These are phyloP conservation scores for Mesaphorura yosii DNA, from an alignment of 1,140 invertebrate species.

Conservation along the genomic window DNA sequence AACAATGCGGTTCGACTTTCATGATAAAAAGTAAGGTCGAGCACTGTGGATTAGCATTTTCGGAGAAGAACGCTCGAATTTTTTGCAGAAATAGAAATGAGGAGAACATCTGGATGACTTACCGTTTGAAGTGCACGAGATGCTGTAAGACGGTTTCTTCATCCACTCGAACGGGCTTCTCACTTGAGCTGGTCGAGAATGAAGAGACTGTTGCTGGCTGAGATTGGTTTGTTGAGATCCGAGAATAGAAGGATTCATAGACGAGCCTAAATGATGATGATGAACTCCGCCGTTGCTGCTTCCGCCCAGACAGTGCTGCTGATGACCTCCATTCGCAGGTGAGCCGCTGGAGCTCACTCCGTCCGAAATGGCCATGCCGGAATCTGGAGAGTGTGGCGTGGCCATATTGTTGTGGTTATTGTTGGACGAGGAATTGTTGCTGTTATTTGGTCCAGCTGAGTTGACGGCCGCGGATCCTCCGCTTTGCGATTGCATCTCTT, in stretches of 20 bases:
- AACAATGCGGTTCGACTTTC: no score
- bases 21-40: no score
- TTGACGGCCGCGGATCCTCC: conserved; percentile 23
- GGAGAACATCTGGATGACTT: no score
- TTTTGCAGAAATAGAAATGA: no score
- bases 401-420: conserved; percentile 6
- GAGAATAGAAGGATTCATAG: conserved; percentile 12
- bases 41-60: no score
- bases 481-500: conserved; percentile 20
- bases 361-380: conserved; percentile 31
- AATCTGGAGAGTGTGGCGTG: conserved; percentile 31
- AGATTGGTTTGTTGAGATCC: conserved; percentile 26
- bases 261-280: not conserved
- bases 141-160: conserved; percentile 66
- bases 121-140: conserved; percentile 48
- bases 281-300: conserved; percentile 9
- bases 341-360: conserved; percentile 28
- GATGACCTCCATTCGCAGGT: conserved; percentile 18
- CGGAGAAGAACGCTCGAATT: no score
- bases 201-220: conserved; percentile 24
- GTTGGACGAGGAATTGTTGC: conserved; percentile 1
- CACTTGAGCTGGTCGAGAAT: conserved; percentile 45
- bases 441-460: conserved; percentile 24
- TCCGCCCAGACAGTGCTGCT: conserved; percentile 23
- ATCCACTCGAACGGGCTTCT: conserved; percentile 78